phyloP scores from a whole-genome alignment of 2,797 vertebrate species.

The Muscicapa comitata region DNA sequence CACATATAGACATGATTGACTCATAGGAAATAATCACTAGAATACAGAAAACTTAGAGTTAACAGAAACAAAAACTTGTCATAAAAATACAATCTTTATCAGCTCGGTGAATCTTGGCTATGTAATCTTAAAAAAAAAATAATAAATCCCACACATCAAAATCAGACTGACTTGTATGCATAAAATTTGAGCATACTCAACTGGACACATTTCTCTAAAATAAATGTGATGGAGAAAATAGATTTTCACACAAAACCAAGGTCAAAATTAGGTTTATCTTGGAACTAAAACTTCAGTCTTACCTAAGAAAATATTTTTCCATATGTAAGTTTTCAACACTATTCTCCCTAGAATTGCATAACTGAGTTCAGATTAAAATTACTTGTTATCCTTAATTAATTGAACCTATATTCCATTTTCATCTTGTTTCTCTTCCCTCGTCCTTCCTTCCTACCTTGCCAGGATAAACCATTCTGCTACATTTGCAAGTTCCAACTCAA shows the following conservation, averaged over 20 bases:
- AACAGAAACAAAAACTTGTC: background rate
- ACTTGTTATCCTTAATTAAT: slow-evolving; percentile 52
- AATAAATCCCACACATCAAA: background rate
- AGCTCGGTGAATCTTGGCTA: background rate
- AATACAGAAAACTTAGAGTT: background rate
- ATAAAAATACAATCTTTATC: background rate
- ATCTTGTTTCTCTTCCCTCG: slow-evolving; percentile 35
- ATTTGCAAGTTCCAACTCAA: background rate
- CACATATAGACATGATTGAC: background rate
- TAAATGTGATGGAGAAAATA: background rate
- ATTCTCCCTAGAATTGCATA: background rate
- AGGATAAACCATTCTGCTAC: slow-evolving; percentile 61
- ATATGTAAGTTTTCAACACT: slow-evolving; percentile 16
- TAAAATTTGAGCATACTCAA: background rate
- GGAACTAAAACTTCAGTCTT: slow-evolving; percentile 21
- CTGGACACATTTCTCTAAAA: background rate
- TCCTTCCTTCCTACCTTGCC: slow-evolving; percentile 50
- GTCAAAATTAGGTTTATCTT: slow-evolving; percentile 31
- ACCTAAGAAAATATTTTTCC: slow-evolving; percentile 52
- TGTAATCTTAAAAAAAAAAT: background rate
- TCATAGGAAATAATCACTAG: background rate
- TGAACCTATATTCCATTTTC: slow-evolving; percentile 7
- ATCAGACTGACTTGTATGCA: background rate
- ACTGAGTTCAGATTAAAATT: slow-evolving; percentile 37
- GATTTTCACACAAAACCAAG: slow-evolving; percentile 7